phyloP scores from a whole-genome alignment of 2,888 invertebrate genomes.

The Lasioglossum morio region DNA sequence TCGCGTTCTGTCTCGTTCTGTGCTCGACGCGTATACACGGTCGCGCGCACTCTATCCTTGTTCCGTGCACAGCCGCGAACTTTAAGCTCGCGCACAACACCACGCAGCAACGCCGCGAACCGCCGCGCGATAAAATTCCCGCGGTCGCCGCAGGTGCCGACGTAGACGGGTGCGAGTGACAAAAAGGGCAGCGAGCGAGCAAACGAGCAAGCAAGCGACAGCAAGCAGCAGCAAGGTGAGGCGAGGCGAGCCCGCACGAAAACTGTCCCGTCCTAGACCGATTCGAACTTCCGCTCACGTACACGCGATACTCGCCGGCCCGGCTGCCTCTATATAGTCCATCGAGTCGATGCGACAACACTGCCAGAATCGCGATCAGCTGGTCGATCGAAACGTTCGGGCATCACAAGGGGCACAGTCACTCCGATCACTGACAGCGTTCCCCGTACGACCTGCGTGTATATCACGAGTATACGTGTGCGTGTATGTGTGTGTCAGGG shows the following conservation, averaged over 20 bases:
- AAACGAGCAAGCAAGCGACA: neutral
- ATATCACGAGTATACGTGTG: neutral
- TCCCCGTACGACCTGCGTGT: neutral
- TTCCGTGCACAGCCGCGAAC: constrained; percentile 59
- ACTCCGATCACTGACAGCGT: constrained; percentile 1
- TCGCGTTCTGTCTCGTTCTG: constrained; percentile 23
- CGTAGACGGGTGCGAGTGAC: constrained; percentile 16
- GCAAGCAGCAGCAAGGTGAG: neutral
- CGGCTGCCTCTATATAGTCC: constrained; percentile 50
- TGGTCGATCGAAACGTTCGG: constrained; percentile 49
- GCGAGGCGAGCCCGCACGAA: constrained; percentile 24
- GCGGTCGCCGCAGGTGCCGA: constrained; percentile 65
- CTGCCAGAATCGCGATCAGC: constrained; percentile 65
- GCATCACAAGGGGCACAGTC: constrained; percentile 19
- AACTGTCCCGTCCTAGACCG: constrained; percentile 20
- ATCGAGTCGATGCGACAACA: constrained; percentile 55
- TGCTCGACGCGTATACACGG: constrained; percentile 35
- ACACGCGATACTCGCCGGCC: constrained; percentile 39
- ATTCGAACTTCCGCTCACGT: constrained; percentile 36
- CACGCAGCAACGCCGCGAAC: constrained; percentile 60
- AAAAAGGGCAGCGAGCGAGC: constrained; percentile 22
- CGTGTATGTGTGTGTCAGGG: neutral
- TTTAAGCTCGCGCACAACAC: constrained; percentile 65
- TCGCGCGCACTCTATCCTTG: constrained; percentile 43
- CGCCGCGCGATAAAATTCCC: constrained; percentile 66